phyloP scores from a whole-genome alignment of 64 coral and sea anemone species.

The Anthopleura sola region DNA sequence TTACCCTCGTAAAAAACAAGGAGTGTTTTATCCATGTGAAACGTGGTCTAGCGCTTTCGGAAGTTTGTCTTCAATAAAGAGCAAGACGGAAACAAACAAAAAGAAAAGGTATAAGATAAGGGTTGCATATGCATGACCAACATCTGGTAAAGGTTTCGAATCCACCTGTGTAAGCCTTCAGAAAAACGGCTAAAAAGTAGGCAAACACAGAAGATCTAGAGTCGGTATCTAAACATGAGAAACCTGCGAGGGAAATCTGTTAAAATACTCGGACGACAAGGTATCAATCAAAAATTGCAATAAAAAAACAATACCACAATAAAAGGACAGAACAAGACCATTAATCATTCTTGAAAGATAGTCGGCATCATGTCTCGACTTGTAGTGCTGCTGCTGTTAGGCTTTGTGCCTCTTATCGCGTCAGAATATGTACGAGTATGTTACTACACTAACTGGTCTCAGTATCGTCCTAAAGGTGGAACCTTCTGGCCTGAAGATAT shows the following conservation, averaged over 20 bases:
- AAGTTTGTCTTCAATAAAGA: too few relatives aligned
- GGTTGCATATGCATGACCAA: too few relatives aligned
- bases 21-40: too few relatives aligned
- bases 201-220: not conserved
- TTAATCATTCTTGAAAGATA: not conserved
- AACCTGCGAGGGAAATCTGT: not conserved
- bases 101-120: too few relatives aligned
- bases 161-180: not conserved
- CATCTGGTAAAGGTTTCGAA: too few relatives aligned
- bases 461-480: slow-evolving; percentile 34
- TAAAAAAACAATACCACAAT: not conserved
- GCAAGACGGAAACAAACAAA: too few relatives aligned
- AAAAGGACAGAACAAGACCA: not conserved
- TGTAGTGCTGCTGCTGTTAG: not conserved
- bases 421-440: slow-evolving; percentile 59
- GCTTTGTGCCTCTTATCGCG: slow-evolving; percentile 11
- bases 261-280: not conserved
- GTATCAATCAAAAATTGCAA: not conserved
- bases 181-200: not conserved
- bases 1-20: too few relatives aligned
- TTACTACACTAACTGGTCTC: slow-evolving; percentile 40
- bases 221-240: not conserved
- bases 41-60: too few relatives aligned
- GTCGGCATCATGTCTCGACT: slow-evolving; percentile 12
- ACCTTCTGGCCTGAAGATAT: slow-evolving; percentile 64